phyloP scores from a whole-genome alignment of 2,888 invertebrate genomes.

The Minunthozetes semirufus region DNA sequence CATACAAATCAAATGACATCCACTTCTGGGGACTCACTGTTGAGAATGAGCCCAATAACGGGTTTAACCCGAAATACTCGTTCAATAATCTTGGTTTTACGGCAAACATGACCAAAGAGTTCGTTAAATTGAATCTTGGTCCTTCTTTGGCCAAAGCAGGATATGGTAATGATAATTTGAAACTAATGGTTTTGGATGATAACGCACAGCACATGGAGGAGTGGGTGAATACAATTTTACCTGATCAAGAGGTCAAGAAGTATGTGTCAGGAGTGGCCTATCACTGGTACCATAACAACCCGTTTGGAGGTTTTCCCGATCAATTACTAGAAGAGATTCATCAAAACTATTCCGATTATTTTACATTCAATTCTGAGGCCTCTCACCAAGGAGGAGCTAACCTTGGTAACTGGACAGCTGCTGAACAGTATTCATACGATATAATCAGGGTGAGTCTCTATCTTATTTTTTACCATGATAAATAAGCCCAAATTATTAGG shows the following conservation, averaged over 20 bases:
- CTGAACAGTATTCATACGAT: conserved; percentile 58
- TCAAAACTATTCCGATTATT: conserved; percentile 56
- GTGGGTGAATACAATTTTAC: conserved; percentile 37
- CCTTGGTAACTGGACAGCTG: conserved; percentile 65
- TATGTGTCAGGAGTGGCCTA: conserved; percentile 65
- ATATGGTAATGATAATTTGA: conserved; percentile 55
- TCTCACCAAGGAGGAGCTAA: conserved; percentile 55
- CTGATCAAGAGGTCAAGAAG: conserved; percentile 45
- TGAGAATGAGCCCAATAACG: too few relatives aligned
- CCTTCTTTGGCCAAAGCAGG: conserved; percentile 59
- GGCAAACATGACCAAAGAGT: conserved; percentile 56
- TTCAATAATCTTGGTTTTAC: not conserved
- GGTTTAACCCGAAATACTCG: too few relatives aligned
- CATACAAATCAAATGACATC: conserved; percentile 59
- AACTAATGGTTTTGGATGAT: conserved; percentile 68
- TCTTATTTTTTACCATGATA: not conserved
- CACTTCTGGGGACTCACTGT: conserved; percentile 69
- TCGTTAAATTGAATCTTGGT: conserved; percentile 65
- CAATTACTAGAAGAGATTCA: conserved; percentile 55
- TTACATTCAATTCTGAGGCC: conserved; percentile 73
- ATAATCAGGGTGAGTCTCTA: conserved; percentile 58
- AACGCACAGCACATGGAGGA: conserved; percentile 39
- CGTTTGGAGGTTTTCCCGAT: conserved; percentile 43
- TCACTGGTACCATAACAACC: conserved; percentile 68
- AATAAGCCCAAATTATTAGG: conserved; percentile 57